Evolutionary conservation across 30 jellyfish, hydroid and myxozoan species (phyloP), one percentile per base, ranked within the genome.

Genomic region (Hydra vulgaris): DNA sequence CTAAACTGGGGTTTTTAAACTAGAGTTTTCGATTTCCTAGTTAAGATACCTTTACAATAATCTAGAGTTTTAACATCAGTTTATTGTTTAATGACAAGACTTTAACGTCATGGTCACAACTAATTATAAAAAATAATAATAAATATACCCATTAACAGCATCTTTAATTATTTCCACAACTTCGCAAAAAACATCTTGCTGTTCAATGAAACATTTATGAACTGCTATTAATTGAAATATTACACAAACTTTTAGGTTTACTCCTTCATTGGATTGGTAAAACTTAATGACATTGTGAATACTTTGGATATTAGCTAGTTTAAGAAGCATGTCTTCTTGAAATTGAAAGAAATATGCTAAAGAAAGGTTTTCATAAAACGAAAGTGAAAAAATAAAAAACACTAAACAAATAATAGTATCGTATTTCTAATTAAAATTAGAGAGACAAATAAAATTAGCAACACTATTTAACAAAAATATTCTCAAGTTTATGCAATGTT

Each of bases 311-410:
- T 82, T 20, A n/a, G 61, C 86, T 17, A 90, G 72, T 18, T 79
- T 68, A 17, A 84, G 71, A 53, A 92, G 74, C 25, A 75, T 87
- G 70, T 87, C 95, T 78, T 92, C 98, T 23, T 92, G 95, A 25
- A 89, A 84, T 5, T 93, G 85, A 8, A 95, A 91, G 74, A 92
- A 80, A 0, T 83, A 78, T 61, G 93, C 98, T 92, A 72, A 19
- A n/a, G n/a, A 40, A 40, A 12, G 61, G 5, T 3, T 40, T 40
- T 12, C 5, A 5, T 3, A 3, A 5, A 12, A 12, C 26, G 83
- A 5, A 66, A 16, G 24, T 25, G 21, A 22, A 77, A 21, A 52
- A n/a, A n/a, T n/a, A 7, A 20, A 52, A 24, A 52, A 24, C 23
- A 25, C 40, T 40, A 76, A 76, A 76, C 7, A 24, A 24, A 3